phyloP scores from a whole-genome alignment of 2,113 vertebrate genomes.

The Hirundichthys speculiger region DNA sequence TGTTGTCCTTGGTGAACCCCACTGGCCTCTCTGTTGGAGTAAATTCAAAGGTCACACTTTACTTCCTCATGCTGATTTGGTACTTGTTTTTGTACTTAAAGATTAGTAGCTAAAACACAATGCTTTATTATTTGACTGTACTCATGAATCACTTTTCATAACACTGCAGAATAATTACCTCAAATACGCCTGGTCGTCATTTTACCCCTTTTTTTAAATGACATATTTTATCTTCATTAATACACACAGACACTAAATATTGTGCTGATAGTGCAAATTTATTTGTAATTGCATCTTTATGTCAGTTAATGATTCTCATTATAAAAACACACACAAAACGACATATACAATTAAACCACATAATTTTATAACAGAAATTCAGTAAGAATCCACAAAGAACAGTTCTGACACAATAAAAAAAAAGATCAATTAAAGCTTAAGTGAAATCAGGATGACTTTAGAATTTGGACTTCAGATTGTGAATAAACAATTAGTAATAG shows the following conservation, averaged over 20 bases:
- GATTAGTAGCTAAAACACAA: too few species aligned
- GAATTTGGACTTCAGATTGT: slow-evolving; percentile 22
- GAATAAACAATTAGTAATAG: neutral
- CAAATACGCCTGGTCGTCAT: neutral
- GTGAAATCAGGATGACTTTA: slow-evolving; percentile 50
- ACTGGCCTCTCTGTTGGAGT: too few species aligned
- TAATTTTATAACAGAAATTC: slow-evolving; percentile 19
- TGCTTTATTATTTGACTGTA: too few species aligned
- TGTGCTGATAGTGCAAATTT: slow-evolving; percentile 48
- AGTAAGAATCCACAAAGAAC: slow-evolving; percentile 44
- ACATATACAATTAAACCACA: slow-evolving; percentile 44
- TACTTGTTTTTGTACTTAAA: too few species aligned
- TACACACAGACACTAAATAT: neutral
- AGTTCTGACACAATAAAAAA: slow-evolving; percentile 37
- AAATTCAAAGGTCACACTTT: too few species aligned
- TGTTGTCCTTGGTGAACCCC: too few species aligned
- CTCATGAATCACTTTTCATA: too few species aligned
- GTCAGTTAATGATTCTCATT: slow-evolving; percentile 47
- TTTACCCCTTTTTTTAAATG: too few species aligned
- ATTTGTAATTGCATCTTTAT: slow-evolving; percentile 46
- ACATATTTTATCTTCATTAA: neutral
- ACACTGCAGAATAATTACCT: neutral
- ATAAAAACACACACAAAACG: slow-evolving; percentile 40
- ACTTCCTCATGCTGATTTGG: too few species aligned
- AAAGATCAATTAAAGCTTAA: slow-evolving; percentile 38